Evolutionary conservation across 1,140 invertebrate genomes (phyloP).

Genomic region (Ostrea denselamellosa): DNA sequence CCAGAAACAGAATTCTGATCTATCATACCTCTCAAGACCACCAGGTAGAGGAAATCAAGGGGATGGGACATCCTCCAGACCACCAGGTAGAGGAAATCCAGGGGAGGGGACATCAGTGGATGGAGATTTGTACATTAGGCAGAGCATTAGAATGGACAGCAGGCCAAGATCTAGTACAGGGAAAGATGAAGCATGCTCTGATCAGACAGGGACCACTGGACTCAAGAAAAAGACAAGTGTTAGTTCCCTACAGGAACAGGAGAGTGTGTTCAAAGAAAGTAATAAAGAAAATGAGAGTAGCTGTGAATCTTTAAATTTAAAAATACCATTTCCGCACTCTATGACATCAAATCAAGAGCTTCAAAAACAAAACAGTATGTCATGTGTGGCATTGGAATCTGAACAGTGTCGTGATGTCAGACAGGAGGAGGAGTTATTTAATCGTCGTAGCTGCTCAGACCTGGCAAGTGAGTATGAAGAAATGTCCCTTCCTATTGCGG

Average conservation of each 20-base stretch:
- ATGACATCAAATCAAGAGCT: slow-evolving; percentile 39
- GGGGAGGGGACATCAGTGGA: background rate
- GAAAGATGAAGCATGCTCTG: background rate
- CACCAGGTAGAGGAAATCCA: too few species aligned
- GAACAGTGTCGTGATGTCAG: background rate
- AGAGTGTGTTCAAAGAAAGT: background rate
- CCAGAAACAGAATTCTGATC: background rate
- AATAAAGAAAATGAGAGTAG: slow-evolving; percentile 31
- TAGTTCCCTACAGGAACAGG: slow-evolving; percentile 44
- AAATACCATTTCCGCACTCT: background rate
- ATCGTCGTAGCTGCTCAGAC: slow-evolving; percentile 58
- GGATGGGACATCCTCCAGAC: background rate
- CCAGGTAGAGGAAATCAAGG: background rate
- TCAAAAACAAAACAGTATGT: slow-evolving; percentile 52
- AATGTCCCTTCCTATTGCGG: slow-evolving; percentile 54
- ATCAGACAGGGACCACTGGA: background rate
- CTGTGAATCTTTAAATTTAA: slow-evolving; percentile 41
- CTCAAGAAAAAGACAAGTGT: slow-evolving; percentile 46
- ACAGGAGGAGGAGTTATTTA: background rate
- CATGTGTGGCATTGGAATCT: slow-evolving; percentile 6
- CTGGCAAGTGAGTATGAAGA: slow-evolving; percentile 57
- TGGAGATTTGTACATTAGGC: background rate
- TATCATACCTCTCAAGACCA: background rate
- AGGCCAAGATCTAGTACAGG: background rate
- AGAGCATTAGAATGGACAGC: background rate